Conservation (phyloP, 2,888 invertebrate species). For the Cryptocheilus praepositus region DNA sequence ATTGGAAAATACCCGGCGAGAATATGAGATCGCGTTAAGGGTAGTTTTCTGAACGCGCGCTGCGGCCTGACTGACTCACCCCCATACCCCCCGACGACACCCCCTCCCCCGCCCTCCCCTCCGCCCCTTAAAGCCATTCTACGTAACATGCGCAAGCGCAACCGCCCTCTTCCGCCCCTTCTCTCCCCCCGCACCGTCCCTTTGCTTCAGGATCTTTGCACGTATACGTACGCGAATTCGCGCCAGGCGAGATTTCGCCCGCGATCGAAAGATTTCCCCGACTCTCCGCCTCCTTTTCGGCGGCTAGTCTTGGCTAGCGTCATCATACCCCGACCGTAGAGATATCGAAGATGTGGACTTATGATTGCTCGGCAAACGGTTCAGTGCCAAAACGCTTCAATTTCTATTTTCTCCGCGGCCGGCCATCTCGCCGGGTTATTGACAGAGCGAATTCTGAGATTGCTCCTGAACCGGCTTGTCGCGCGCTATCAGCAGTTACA, state of each 20-base stretch:
- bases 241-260: constrained; percentile 49
- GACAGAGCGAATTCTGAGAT: no score
- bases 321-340: background rate
- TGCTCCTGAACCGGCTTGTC: no score
- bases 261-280: constrained; percentile 36
- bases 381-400: no score
- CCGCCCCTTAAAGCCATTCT: constrained; percentile 21
- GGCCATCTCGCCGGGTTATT: no score
- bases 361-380: constrained; percentile 1
- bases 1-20: constrained; percentile 41
- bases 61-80: constrained; percentile 75
- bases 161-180: constrained; percentile 7
- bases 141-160: constrained; percentile 54
- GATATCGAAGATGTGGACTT: constrained; percentile 1
- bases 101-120: constrained; percentile 38
- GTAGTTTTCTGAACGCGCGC: constrained; percentile 74
- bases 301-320: background rate
- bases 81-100: constrained; percentile 63
- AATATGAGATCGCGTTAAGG: constrained; percentile 62
- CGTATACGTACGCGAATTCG: constrained; percentile 55
- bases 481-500: no score
- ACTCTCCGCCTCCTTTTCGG: background rate
- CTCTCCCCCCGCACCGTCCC: constrained; percentile 8
- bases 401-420: no score
- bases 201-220: constrained; percentile 18